Evolutionary conservation across 2,888 invertebrate species (phyloP), one percentile per base, ranked within the genome.

Genomic region (Pyrrhia umbra): DNA sequence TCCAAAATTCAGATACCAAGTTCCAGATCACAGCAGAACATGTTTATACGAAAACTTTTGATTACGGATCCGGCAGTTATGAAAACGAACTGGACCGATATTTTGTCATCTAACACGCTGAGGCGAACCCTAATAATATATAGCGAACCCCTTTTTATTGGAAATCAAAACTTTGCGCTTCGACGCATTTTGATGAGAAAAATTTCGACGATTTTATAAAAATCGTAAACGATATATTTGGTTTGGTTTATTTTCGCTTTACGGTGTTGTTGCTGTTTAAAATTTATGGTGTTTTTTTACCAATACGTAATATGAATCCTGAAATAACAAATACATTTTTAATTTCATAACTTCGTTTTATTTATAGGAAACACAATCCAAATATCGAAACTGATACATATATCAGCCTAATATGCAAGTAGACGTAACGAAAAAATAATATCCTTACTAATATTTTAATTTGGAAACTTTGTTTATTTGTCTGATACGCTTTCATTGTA

Each of bases 31-130:
- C 62, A 68, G 54, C 65, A 63, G 50, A 71, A 61, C 4, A 67
- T 77, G 76, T 84, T 83, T 82, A 83, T 77, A 73, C 63, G 79
- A 76, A 84, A 84, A 84, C 75, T 84, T 84, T 83, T 84, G 83
- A 84, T 84, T 84, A 77, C 79, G 67, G 71, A 75, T 65, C 65
- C 65, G 63, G 72, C 77, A 75, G 77, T 77, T 77, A 77, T 68
- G 77, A 66, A 77, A 77, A 75, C 77, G 80, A 80, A 82, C 77
- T 75, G 73, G 77, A 74, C 79, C 79, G 77, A 84, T 84, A 84
- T 83, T 72, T 75, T 72, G 77, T 77, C 77, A 77, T 77, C 74
- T 70, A 75, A 76, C 80, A 74, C 57, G 67, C 59, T 45, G 67
- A 75, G 68, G 65, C 64, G 57, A 64, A 58, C 65, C 80, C 57